Evolutionary conservation across 2,113 vertebrate species (phyloP), one percentile per base, ranked within the genome.

Genomic region (Cettia cetti): DNA sequence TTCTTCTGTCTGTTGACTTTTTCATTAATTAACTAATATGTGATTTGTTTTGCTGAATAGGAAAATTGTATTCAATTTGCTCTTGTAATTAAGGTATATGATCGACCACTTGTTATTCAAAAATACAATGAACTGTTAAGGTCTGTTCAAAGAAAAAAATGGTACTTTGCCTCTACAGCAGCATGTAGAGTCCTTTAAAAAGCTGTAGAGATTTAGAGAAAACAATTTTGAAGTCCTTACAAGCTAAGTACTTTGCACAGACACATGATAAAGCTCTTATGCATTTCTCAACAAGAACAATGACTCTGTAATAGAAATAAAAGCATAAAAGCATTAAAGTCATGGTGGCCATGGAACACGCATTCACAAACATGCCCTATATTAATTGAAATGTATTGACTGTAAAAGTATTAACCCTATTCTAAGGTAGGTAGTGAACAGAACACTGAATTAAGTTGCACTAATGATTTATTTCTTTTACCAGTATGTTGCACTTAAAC

Each of bases 1-100:
- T 91, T 95, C 89, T 85, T 97, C 81, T 92, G 15, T 78, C 94
- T 95, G 54, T 23, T 96, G 89, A 95, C 49, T 89, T 97, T 97
- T 97, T 91, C 53, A 95, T 97, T 97, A 95, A 35, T 85, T 95
- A 96, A 90, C 90, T 84, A 90, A 94, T 81, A 72, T 23, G 22
- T 5, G 44, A 82, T 95, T 92, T 94, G 83, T 94, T 92, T 91
- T 95, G 90, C 82, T 92, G 44, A 92, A 95, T 82, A 92, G 68
- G 71, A 90, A 19, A 86, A 72, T 77, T 54, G 82, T 87, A 61
- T 97, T 93, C 81, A 82, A 83, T 97, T 97, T 96, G 44, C 37
- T 69, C 74, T 93, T 96, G 65, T 74, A 97, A 96, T 97, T 95
- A 95, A 90, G 60, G 53, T 86, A 86, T 64, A 79, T 81, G 91